Evolutionary conservation across 2,888 invertebrate genomes (phyloP).

Genomic region (Euzetes globulus): DNA sequence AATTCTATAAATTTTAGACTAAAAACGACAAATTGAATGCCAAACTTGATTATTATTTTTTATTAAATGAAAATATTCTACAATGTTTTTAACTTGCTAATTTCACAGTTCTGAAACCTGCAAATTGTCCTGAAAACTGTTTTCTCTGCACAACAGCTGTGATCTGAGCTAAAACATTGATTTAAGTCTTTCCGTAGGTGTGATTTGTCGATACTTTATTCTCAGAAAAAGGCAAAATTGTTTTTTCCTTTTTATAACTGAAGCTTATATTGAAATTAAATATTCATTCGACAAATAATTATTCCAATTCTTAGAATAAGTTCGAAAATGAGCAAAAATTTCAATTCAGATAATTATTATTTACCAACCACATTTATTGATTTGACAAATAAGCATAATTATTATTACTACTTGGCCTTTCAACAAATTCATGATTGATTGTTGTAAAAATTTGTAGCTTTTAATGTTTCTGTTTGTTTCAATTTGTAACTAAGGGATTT

Average conservation of each 20-base stretch:
- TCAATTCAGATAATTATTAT: too few relatives aligned
- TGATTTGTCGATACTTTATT: background rate
- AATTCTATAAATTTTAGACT: too few relatives aligned
- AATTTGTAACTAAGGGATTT: background rate
- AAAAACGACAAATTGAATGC: too few relatives aligned
- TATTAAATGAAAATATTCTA: background rate
- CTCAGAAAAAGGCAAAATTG: background rate
- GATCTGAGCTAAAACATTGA: background rate
- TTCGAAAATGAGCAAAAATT: too few relatives aligned
- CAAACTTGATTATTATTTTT: too few relatives aligned
- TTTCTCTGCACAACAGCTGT: constrained; percentile 25
- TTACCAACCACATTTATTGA: too few relatives aligned
- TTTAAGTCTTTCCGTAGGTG: background rate
- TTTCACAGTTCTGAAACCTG: background rate
- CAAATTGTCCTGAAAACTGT: background rate
- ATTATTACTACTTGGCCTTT: too few relatives aligned
- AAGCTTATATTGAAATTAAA: too few relatives aligned
- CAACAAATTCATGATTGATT: too few relatives aligned
- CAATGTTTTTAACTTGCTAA: background rate
- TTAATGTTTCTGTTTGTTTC: background rate
- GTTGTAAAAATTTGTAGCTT: background rate
- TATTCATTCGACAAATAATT: too few relatives aligned
- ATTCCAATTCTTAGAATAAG: too few relatives aligned
- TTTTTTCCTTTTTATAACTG: background rate
- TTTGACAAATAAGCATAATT: too few relatives aligned